Evolutionary conservation across 2,797 vertebrate species (phyloP).

Genomic region (Loriculus beryllinus): DNA sequence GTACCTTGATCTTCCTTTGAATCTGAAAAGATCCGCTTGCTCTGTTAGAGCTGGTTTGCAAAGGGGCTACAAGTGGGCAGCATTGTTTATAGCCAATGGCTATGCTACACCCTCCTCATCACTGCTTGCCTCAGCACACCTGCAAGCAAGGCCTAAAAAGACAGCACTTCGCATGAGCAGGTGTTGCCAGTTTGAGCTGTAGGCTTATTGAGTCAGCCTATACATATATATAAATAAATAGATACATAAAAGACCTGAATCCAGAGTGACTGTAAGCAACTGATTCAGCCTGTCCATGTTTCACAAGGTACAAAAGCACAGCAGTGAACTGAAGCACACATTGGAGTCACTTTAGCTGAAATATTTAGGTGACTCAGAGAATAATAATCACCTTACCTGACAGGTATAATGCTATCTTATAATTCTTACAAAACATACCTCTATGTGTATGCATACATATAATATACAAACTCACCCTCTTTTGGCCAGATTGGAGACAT

Average conservation of each 20-base stretch:
- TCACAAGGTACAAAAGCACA: neutral
- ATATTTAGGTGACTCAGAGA: neutral
- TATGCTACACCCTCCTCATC: neutral
- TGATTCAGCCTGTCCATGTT: neutral
- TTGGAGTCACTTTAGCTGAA: neutral
- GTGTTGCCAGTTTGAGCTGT: neutral
- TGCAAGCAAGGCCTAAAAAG: rapidly evolving
- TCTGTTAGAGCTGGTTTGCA: neutral
- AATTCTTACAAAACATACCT: neutral
- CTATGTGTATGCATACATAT: rapidly evolving
- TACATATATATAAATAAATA: too few species aligned
- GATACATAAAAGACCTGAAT: neutral
- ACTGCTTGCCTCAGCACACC: neutral
- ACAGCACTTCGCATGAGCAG: neutral
- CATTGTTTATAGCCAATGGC: neutral
- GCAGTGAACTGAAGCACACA: rapidly evolving
- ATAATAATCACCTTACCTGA: neutral
- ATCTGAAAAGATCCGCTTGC: neutral
- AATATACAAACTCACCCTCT: neutral
- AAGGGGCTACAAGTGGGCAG: neutral
- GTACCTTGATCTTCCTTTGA: neutral
- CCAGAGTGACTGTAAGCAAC: neutral
- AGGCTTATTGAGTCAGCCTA: neutral
- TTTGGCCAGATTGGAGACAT: neutral
- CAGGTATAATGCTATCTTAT: neutral